Conservation (phyloP, 2,113 vertebrate genomes). For the Calyptomena viridis region DNA sequence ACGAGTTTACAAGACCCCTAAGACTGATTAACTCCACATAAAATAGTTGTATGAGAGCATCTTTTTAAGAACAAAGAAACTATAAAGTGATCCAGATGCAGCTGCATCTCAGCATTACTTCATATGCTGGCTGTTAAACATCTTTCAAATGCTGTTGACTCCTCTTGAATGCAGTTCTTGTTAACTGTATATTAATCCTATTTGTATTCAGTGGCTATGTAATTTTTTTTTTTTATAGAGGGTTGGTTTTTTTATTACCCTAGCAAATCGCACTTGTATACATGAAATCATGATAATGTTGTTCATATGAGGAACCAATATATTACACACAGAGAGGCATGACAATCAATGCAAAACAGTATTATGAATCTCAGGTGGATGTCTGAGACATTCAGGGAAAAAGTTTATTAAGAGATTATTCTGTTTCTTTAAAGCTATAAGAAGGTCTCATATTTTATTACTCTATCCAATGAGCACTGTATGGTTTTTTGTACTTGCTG, state of each 20-base stretch:
- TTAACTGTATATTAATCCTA: constrained; percentile 1
- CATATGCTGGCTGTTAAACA: constrained; percentile 3
- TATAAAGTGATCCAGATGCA: constrained; percentile 38
- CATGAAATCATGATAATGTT: not conserved
- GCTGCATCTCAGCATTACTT: constrained; percentile 31
- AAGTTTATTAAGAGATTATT: too few relatives aligned
- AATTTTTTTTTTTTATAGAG: constrained; percentile 19
- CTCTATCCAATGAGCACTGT: not conserved
- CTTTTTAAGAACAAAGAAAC: constrained; percentile 41
- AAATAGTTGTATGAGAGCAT: constrained; percentile 20
- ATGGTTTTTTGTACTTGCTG: not conserved
- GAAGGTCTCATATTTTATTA: not conserved
- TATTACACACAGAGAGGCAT: not conserved
- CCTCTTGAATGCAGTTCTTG: constrained; percentile 20
- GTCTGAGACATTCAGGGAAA: too few relatives aligned
- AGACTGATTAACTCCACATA: constrained; percentile 29
- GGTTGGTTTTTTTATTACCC: not conserved
- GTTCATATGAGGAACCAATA: not conserved
- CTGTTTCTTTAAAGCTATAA: too few relatives aligned
- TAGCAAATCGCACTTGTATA: not conserved
- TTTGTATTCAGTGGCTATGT: constrained; percentile 24
- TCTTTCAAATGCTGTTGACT: constrained; percentile 36
- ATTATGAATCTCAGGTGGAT: not conserved
- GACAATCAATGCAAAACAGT: constrained; percentile 19
- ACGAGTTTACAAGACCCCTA: not conserved